Base-by-base conservation (phyloP, 2,888 invertebrate genomes). In the Eristalis intricaria region DNA sequence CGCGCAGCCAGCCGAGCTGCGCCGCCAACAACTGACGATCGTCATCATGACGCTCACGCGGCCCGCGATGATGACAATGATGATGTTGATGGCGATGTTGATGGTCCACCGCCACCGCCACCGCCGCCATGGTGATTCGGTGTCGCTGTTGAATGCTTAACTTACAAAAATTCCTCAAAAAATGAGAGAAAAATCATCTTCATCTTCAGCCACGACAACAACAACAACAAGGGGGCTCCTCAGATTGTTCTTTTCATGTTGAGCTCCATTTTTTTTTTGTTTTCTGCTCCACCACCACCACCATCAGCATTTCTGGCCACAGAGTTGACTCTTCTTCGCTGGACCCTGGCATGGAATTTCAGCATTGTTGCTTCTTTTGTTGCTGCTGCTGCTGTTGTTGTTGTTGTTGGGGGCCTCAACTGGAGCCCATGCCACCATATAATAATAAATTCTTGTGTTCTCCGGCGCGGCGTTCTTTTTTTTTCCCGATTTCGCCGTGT, bases 141-240 rank as follows among this genome's bases (percentile, higher is more conserved):
- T 87, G 87, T 87, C 87, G 87, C 80, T 84, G 76, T 69, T 84
- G 80, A 87, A 87, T 87, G 76, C 87, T 73, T 83, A 70, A 78
- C 76, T 87, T 80, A 32, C 32, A 11, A 76, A 80, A 78, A 87
- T 83, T 87, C 83, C 78, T 75, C 66, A 71, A 71, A 82, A 87
- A 56, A 29, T 19, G 19, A 56, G 32, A 26, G 29, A 75, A 58
- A 71, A 60, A 73, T 50, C 58, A 73, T 50, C 58, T 63, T 22
- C 68, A 68, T 76, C 75, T 56, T 50, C 50, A 8, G 38, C 56
- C 40, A 40, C 73, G 77, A 70, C 73, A 68, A 58, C 75, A 43
- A 70, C 70, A 78, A 43, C 75, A 35, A 70, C 70, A 78, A 73
- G 78, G 83, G 71, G 79, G 74, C 77, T 77, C 74, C 74, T 82